Base-by-base conservation (phyloP, 2,888 invertebrate genomes). In the Sinohyriopsis cumingii region DNA sequence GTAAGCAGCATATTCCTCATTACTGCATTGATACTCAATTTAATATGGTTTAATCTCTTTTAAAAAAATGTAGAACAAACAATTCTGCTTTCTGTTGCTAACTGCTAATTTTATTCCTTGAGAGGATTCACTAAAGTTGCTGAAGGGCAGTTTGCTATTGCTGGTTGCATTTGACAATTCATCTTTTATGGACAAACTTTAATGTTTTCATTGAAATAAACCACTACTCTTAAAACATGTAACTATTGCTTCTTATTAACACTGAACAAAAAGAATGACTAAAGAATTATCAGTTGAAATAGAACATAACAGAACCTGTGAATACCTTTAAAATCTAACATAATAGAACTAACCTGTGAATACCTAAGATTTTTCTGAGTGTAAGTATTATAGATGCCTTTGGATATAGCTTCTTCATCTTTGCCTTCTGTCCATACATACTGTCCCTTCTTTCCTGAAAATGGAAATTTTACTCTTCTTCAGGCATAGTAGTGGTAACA, bases 331-430 rank as follows among this genome's bases (percentile, higher is more conserved):
- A 24, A 45, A 24, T 19, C 57, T 56, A 53, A 54, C 45, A 22
- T 22, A 54, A 33, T 1, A n/a, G 19, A 22, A 54, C 57, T 55
- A 75, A 87, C 89, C 86, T 90, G 90, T 65, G 90, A 90, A 71
- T 90, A 90, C 55, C 90, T 69, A 15, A 90, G 85, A 73, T 90
- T 90, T 68, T 79, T 86, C 66, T 80, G 77, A 45, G 89, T 89
- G 77, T 90, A 90, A 1, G 90, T 89, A 78, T 90, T 90, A 79
- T 90, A 90, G 57, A 90, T 84, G 15, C 90, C 90, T 24, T 80
- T 76, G 6, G 89, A 88, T 24, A 90, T 67, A 1, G 87, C 83
- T 69, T 87, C 89, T 54, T 83, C 89, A 81, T 90, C 90, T 20
- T 82, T 76, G 4, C 89, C 89, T 60, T 87, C 85, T 55, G 87